These are phyloP conservation scores for Scrobipalpa costella DNA, from an alignment of 2,888 invertebrate genomes.

Conservation along the genomic window DNA sequence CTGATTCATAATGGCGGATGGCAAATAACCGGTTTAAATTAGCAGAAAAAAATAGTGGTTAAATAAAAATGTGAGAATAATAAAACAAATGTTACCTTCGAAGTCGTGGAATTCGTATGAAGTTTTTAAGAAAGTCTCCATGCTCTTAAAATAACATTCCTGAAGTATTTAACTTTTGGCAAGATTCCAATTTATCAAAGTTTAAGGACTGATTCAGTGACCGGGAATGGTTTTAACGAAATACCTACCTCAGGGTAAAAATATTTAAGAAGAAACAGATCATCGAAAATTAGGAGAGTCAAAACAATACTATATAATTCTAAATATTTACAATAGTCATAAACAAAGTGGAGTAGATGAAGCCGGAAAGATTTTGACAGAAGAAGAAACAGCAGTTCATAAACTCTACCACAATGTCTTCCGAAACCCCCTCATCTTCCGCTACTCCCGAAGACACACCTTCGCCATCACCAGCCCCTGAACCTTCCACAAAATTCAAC, in stretches of 20 bases:
- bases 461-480: conserved; percentile 53
- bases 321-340: too few relatives aligned
- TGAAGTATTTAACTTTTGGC: conserved; percentile 1
- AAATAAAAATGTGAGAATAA: neutral
- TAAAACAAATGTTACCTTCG: too few relatives aligned
- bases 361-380: too few relatives aligned
- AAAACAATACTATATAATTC: neutral
- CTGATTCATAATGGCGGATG: neutral
- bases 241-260: too few relatives aligned
- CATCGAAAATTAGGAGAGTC: neutral
- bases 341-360: too few relatives aligned
- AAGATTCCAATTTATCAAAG: conserved; percentile 1
- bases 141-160: neutral
- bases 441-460: conserved; percentile 57
- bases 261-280: too few relatives aligned
- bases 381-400: neutral
- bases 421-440: conserved; percentile 48
- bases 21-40: conserved; percentile 1
- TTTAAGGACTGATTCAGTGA: neutral
- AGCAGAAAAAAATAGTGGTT: neutral
- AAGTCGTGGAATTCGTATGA: neutral
- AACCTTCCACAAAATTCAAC: conserved; percentile 61
- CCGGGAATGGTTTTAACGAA: neutral
- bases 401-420: conserved; percentile 35
- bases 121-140: neutral